phyloP scores from a whole-genome alignment of 2,797 vertebrate genomes.

The Nannoperca australis region DNA sequence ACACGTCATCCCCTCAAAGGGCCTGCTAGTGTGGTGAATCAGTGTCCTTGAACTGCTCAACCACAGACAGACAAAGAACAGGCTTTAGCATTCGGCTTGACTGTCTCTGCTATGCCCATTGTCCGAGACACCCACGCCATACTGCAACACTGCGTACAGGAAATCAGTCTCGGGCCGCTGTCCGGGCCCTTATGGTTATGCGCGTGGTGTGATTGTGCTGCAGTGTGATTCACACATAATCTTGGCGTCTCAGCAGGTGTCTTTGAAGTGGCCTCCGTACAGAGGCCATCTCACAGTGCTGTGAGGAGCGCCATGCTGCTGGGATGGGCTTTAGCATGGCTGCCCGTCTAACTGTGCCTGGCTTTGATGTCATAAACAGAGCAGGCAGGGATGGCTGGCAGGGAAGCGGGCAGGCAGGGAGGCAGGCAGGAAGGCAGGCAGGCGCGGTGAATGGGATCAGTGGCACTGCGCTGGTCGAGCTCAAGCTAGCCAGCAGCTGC shows the following conservation, averaged over 20 bases:
- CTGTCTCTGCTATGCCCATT: constrained; percentile 60
- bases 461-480: constrained; percentile 77
- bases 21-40: constrained; percentile 75
- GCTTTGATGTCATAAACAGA: constrained; percentile 84
- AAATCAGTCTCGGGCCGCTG: constrained; percentile 44
- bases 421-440: constrained; percentile 51
- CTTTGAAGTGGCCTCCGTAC: constrained; percentile 78
- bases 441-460: constrained; percentile 78
- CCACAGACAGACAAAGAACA: constrained; percentile 77
- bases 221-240: constrained; percentile 70
- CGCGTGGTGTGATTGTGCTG: constrained; percentile 48
- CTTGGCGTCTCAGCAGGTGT: constrained; percentile 77
- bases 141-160: constrained; percentile 41
- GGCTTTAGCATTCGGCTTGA: constrained; percentile 67
- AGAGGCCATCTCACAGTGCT: constrained; percentile 71
- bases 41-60: constrained; percentile 82
- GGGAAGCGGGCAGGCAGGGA: constrained; percentile 46
- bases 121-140: constrained; percentile 55
- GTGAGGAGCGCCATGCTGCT: constrained; percentile 65
- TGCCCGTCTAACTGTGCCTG: constrained; percentile 76
- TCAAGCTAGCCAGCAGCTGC: constrained; percentile 74
- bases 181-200: constrained; percentile 42
- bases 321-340: constrained; percentile 79
- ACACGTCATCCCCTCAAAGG: constrained; percentile 79
- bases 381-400: constrained; percentile 72